Percentiles rank a stretch among this genome's conserved stretches.
Conservation (phyloP, 2,888 invertebrate genomes). For the Leucania comma region DNA sequence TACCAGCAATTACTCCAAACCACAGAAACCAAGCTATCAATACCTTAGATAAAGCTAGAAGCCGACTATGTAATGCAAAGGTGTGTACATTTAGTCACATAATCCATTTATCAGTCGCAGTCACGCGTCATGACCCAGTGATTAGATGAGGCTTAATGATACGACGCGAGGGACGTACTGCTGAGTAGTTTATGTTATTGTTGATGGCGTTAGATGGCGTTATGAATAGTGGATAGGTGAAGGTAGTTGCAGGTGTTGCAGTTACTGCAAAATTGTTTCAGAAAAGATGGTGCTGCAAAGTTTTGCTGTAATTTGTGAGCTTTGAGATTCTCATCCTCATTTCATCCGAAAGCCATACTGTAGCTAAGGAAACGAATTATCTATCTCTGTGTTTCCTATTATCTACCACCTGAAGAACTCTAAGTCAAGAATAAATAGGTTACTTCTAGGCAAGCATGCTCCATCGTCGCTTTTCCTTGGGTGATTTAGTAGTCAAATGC, state of each 20-base stretch:
- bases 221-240: constrained; percentile 22
- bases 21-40: constrained; percentile 35
- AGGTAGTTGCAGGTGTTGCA: not conserved
- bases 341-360: not conserved
- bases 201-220: constrained; percentile 23
- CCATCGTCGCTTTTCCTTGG: no score
- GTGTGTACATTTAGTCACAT: constrained; percentile 42
- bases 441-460: no score
- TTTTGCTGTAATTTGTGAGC: not conserved
- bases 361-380: no score
- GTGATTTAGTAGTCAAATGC: no score
- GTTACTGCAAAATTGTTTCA: not conserved
- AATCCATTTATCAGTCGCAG: constrained; percentile 71
- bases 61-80: constrained; percentile 41
- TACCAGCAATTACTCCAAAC: not conserved
- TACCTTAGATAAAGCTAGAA: constrained; percentile 26
- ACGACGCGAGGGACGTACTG: constrained; percentile 50
- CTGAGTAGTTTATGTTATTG: constrained; percentile 50
- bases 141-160: constrained; percentile 65
- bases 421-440: no score
- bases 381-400: no score
- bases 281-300: not conserved
- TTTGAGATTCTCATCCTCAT: not conserved
- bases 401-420: no score
- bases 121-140: constrained; percentile 71